phyloP scores from a whole-genome alignment of 2,888 invertebrate genomes.

The Morpho helenor region DNA sequence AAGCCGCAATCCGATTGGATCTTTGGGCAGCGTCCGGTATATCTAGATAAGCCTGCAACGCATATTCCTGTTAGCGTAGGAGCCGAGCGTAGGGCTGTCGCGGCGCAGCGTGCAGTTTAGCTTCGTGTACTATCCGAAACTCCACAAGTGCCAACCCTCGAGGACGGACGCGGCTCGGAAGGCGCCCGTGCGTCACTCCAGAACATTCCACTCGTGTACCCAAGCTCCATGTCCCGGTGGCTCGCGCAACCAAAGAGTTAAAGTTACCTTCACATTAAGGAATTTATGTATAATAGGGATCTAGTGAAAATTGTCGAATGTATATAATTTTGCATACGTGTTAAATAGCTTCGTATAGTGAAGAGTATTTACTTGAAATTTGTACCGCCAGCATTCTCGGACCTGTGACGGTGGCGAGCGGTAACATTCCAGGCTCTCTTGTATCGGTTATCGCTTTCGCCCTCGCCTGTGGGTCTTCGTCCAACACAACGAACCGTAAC shows the following conservation, averaged over 20 bases:
- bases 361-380: conserved; percentile 18
- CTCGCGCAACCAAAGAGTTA: conserved; percentile 74
- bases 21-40: too few relatives aligned
- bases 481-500: not conserved
- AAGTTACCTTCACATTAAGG: conserved; percentile 74
- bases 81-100: conserved; percentile 2
- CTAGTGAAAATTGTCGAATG: conserved; percentile 66
- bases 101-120: conserved; percentile 11
- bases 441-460: conserved; percentile 49
- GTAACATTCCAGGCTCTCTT: conserved; percentile 66
- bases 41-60: too few relatives aligned
- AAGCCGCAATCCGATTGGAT: too few relatives aligned
- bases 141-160: conserved; percentile 65
- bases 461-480: conserved; percentile 24
- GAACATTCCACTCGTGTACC: conserved; percentile 50
- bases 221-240: conserved; percentile 30
- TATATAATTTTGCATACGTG: conserved; percentile 59
- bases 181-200: conserved; percentile 28
- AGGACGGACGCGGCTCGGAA: conserved; percentile 44
- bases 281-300: conserved; percentile 63
- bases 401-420: conserved; percentile 25
- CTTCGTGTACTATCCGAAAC: conserved; percentile 35
- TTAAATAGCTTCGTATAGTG: conserved; percentile 28
- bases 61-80: conserved; percentile 10
- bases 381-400: conserved; percentile 14